phyloP scores from a whole-genome alignment of 2,888 invertebrate genomes.

The Leptopilina drosophilae region DNA sequence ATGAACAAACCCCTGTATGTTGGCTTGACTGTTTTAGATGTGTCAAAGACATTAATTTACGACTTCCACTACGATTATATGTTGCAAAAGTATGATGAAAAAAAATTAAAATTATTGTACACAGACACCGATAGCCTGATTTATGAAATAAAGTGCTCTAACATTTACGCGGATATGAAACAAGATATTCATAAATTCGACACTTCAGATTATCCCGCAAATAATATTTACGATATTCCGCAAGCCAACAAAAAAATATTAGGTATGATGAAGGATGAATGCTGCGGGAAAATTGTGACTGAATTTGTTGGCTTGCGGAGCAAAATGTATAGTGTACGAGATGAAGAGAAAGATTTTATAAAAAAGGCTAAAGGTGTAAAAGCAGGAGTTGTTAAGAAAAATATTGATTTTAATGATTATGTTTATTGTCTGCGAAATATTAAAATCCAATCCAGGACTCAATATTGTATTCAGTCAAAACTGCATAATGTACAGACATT shows the following conservation, averaged over 20 bases:
- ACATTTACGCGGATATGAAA: neutral
- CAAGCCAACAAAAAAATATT: slow-evolving; percentile 8
- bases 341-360: neutral
- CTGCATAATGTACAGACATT: neutral
- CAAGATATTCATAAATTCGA: neutral
- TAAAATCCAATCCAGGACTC: neutral
- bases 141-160: neutral
- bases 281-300: neutral
- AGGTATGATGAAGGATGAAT: neutral
- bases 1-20: slow-evolving; percentile 67
- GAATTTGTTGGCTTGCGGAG: neutral
- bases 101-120: slow-evolving; percentile 54
- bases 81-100: slow-evolving; percentile 44
- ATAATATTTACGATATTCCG: neutral
- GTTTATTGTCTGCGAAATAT: neutral
- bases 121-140: slow-evolving; percentile 44
- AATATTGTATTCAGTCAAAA: neutral
- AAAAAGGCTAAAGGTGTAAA: slow-evolving; percentile 2
- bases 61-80: slow-evolving; percentile 64
- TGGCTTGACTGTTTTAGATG: slow-evolving; percentile 63
- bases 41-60: slow-evolving; percentile 68
- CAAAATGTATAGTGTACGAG: neutral
- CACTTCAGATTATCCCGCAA: neutral
- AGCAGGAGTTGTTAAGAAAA: neutral
- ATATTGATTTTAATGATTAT: neutral